A percentile compares a stretch with the other conserved stretches of the same genome.
Evolutionary conservation across 2,888 invertebrate genomes (phyloP).

Genomic region (Odontomyia ornata): DNA sequence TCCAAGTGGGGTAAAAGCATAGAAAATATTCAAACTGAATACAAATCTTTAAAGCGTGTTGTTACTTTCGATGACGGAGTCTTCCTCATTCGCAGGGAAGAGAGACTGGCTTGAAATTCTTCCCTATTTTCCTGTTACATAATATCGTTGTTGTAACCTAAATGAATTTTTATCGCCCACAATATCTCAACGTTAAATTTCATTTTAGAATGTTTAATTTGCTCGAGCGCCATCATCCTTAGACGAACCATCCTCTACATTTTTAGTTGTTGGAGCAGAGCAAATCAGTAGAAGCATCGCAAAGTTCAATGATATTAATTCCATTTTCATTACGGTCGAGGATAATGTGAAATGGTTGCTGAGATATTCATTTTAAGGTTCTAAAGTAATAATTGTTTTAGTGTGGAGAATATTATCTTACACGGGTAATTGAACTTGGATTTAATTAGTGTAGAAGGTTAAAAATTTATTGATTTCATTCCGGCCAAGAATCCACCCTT

Average conservation of each 20-base stretch:
- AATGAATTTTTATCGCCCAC: constrained; percentile 33
- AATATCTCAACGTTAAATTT: background rate
- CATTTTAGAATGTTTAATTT: constrained; percentile 6
- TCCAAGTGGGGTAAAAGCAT: too few species aligned
- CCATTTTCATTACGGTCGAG: background rate
- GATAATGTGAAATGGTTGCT: background rate
- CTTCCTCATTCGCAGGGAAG: too few species aligned
- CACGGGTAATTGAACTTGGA: constrained; percentile 7
- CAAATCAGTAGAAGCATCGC: too few species aligned
- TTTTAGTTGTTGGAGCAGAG: background rate
- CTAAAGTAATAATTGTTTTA: background rate
- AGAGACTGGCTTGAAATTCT: too few species aligned
- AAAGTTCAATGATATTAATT: constrained; percentile 3
- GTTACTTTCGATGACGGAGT: too few species aligned
- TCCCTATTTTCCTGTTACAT: too few species aligned
- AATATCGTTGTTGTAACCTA: background rate
- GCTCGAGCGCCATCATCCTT: background rate
- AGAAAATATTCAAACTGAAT: background rate
- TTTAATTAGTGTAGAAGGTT: background rate
- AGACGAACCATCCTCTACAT: background rate
- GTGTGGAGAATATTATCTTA: constrained; percentile 2
- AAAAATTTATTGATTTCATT: background rate
- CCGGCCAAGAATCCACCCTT: too few species aligned
- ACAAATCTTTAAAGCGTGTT: too few species aligned
- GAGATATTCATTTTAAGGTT: background rate